These are phyloP conservation scores for Agelastica alni DNA, from an alignment of 2,888 invertebrate species.

Conservation along the genomic window DNA sequence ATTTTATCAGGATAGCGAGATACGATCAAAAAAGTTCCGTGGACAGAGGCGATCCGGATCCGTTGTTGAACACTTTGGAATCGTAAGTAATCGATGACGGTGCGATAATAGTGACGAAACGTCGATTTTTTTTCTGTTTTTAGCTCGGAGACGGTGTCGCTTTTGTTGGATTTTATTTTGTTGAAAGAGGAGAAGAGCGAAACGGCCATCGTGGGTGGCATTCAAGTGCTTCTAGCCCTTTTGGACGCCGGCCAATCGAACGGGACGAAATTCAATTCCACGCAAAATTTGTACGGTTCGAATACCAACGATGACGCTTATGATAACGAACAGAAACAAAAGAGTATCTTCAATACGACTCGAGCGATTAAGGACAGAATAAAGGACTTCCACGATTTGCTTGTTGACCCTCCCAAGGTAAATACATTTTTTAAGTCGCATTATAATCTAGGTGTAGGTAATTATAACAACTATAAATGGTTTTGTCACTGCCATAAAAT, in stretches of 20 bases:
- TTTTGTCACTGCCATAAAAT: no score
- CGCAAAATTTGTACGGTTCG: constrained; percentile 45
- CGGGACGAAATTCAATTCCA: constrained; percentile 45
- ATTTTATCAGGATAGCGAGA: constrained; percentile 74
- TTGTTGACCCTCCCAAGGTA: constrained; percentile 74
- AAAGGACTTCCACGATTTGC: constrained; percentile 70
- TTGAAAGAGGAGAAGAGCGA: constrained; percentile 69
- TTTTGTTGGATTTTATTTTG: constrained; percentile 73
- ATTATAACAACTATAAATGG: no score
- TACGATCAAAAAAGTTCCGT: constrained; percentile 62
- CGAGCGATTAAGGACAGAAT: constrained; percentile 68
- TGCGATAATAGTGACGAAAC: no score
- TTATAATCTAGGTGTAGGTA: no score
- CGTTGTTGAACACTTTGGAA: constrained; percentile 73
- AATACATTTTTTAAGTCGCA: no score
- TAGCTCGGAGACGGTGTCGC: constrained; percentile 64
- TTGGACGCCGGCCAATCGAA: constrained; percentile 61
- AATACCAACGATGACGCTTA: constrained; percentile 55
- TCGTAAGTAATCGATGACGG: no score
- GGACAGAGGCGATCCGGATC: constrained; percentile 69
- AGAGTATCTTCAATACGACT: constrained; percentile 66
- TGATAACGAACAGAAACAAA: constrained; percentile 64
- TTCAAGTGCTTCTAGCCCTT: constrained; percentile 76
- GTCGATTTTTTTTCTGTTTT: constrained; percentile 37
- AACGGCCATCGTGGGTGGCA: constrained; percentile 77